Percentiles rank a stretch among this genome's conserved stretches.
phyloP scores from a whole-genome alignment of 64 coral and sea anemone genomes.

The Orbicella faveolata region DNA sequence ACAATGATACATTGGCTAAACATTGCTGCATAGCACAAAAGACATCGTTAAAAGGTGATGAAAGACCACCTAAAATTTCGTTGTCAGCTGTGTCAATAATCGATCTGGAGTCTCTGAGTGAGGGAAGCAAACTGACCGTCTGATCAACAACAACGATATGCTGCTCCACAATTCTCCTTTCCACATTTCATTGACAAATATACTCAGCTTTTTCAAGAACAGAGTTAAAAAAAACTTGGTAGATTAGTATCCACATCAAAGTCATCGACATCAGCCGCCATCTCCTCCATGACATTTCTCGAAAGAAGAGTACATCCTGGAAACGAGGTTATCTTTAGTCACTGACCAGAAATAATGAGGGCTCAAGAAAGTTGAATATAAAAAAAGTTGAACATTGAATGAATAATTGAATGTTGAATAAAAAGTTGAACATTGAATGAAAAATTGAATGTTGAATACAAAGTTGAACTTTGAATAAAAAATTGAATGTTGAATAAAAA shows the following conservation, averaged over 20 bases:
- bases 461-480: not conserved
- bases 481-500: too few relatives aligned
- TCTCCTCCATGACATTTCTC: too few relatives aligned
- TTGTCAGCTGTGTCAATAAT: slow-evolving; percentile 5
- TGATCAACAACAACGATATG: slow-evolving; percentile 20
- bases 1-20: slow-evolving; percentile 9
- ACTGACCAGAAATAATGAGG: too few relatives aligned
- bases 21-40: slow-evolving; percentile 17
- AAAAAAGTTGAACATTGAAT: too few relatives aligned
- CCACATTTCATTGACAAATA: not conserved
- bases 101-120: not conserved
- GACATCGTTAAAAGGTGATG: slow-evolving; percentile 5
- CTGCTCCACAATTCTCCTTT: slow-evolving; percentile 1
- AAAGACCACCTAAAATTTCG: not conserved
- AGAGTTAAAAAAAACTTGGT: not conserved
- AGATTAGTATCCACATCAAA: too few relatives aligned
- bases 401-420: too few relatives aligned
- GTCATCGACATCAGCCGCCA: too few relatives aligned
- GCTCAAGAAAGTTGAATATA: too few relatives aligned
- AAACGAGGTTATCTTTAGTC: too few relatives aligned
- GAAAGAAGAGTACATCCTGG: too few relatives aligned
- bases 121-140: not conserved
- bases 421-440: too few relatives aligned
- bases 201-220: slow-evolving; percentile 8
- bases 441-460: not conserved